Evolutionary conservation across 2,888 invertebrate species (phyloP).

Genomic region (Enchytraeus crypticus): DNA sequence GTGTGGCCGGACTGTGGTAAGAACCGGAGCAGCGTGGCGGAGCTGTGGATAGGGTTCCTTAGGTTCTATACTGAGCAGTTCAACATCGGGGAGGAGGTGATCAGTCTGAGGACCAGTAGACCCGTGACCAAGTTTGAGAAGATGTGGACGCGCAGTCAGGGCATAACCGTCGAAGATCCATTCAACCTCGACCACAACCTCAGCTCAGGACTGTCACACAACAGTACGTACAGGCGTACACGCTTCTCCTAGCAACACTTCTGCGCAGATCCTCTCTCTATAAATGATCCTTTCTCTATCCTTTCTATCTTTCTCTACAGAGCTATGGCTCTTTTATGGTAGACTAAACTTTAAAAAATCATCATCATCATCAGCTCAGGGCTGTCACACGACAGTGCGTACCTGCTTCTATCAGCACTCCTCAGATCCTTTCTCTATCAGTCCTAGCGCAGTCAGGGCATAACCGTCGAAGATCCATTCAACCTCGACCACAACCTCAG

Average conservation of each 20-base stretch:
- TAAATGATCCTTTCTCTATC: too few relatives aligned
- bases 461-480: conserved; percentile 60
- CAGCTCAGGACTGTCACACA: conserved; percentile 53
- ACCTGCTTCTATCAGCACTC: too few relatives aligned
- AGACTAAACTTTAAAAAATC: too few relatives aligned
- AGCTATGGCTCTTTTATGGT: too few relatives aligned
- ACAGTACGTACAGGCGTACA: too few relatives aligned
- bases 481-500: conserved; percentile 56
- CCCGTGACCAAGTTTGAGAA: conserved; percentile 54
- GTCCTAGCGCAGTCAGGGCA: conserved; percentile 45
- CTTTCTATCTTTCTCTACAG: too few relatives aligned
- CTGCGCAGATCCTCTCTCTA: too few relatives aligned
- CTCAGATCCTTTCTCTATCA: too few relatives aligned
- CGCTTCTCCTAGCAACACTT: too few relatives aligned
- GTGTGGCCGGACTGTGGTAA: not conserved
- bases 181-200: conserved; percentile 57
- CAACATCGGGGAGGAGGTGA: conserved; percentile 51
- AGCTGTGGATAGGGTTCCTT: conserved; percentile 54
- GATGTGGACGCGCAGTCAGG: conserved; percentile 52
- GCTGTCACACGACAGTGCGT: too few relatives aligned
- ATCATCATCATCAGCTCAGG: too few relatives aligned
- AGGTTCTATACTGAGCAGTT: conserved; percentile 55
- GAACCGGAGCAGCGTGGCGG: conserved; percentile 48
- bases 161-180: conserved; percentile 58
- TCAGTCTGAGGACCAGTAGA: conserved; percentile 50